Evolutionary conservation across 2,888 invertebrate genomes (phyloP).

Genomic region (Theodoxus fluviatilis): DNA sequence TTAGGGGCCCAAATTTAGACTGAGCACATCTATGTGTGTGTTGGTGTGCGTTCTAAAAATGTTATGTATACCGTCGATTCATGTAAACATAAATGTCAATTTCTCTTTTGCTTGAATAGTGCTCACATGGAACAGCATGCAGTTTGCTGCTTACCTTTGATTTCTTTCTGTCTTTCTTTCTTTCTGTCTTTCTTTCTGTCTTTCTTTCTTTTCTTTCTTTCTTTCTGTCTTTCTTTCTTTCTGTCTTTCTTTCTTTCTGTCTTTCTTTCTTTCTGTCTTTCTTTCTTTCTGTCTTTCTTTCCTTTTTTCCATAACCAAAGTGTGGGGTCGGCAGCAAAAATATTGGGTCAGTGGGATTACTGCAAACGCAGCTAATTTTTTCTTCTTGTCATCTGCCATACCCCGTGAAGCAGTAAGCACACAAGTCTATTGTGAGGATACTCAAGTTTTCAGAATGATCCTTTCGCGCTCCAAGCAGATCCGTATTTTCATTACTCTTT

Average conservation of each 20-base stretch:
- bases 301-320: not conserved
- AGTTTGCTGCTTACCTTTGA: not conserved
- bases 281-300: not conserved
- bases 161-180: constrained; percentile 16
- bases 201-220: not conserved
- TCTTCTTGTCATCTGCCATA: too few relatives aligned
- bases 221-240: constrained; percentile 14
- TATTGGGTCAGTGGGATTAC: too few relatives aligned
- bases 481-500: too few relatives aligned
- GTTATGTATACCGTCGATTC: not conserved
- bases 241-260: not conserved
- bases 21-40: not conserved
- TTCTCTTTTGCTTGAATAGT: not conserved
- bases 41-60: not conserved
- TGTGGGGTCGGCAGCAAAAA: too few relatives aligned
- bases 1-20: too few relatives aligned
- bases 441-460: too few relatives aligned
- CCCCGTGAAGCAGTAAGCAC: too few relatives aligned
- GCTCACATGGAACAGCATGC: not conserved
- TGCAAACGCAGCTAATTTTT: too few relatives aligned
- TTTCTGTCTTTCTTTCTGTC: not conserved
- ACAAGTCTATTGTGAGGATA: too few relatives aligned
- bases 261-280: not conserved
- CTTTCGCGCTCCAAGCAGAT: too few relatives aligned
- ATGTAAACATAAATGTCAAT: not conserved